Base-by-base conservation (phyloP, 2,113 vertebrate genomes). In the Eidolon helvum region DNA sequence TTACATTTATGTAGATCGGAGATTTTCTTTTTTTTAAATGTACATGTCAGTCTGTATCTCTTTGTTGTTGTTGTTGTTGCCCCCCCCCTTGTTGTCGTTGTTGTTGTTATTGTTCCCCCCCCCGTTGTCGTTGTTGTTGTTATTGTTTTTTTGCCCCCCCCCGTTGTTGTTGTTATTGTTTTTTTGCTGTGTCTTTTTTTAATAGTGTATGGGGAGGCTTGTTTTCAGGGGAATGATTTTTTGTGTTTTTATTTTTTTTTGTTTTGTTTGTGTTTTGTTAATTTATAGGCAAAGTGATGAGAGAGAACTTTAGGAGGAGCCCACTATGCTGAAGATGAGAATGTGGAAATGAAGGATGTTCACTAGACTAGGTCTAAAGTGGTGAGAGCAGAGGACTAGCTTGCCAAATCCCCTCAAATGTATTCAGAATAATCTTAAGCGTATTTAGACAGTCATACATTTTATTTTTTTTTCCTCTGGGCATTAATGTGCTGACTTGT, bases 401-500 rank as follows among this genome's bases (percentile, higher is more conserved):
- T 97, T 84, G 89, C 96, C 96, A 97, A 97, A 98, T 98, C 96
- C 95, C 96, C 96, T 98, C 95, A 97, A 87, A 97, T 97, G 90
- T 94, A 95, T 95, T 97, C 98, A 97, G 98, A 98, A 98, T 97
- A 98, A 98, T 96, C 96, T 97, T 97, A 97, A 98, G 96, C 96
- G 71, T 97, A 96, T 97, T 98, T 98, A 98, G 98, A 98, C 95
- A 97, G 96, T 95, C 95, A 93, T 97, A 96, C 97, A 95, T 98
- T 98, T 95, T 94, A 94, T 97, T 95, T 97, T 98, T 98, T 97
- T 98, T 94, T 98, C 97, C 95, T 98, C 97, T 98, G 95, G 95
- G 97, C 97, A 96, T 98, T 98, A 98, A 98, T 98, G 98, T 97
- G 97, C 97, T 97, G 97, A 98, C 97, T 97, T 96, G 93, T 83